A percentile compares a stretch with the other conserved stretches of the same genome.
Evolutionary conservation across 2,888 invertebrate genomes (phyloP).

Genomic region (Psylliodes chrysocephalus): DNA sequence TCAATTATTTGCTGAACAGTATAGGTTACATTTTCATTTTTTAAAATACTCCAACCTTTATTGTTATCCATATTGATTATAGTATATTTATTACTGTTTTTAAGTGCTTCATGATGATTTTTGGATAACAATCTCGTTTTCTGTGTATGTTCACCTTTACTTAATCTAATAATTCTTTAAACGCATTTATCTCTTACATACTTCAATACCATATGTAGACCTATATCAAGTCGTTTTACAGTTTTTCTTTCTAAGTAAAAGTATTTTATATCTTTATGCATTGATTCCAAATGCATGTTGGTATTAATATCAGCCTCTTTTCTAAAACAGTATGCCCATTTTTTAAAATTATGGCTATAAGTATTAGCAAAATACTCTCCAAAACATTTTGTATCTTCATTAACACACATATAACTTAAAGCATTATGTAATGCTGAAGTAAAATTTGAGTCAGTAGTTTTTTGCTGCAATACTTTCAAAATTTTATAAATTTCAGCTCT

Average conservation of each 20-base stretch:
- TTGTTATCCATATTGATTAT: no score
- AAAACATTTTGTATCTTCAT: slow-evolving; percentile 33
- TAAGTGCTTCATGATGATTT: no score
- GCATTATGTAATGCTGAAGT: no score
- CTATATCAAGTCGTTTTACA: slow-evolving; percentile 46
- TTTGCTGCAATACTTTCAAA: no score
- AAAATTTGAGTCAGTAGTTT: no score
- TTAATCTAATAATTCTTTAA: slow-evolving; percentile 38
- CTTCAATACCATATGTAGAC: slow-evolving; percentile 42
- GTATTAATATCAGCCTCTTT: slow-evolving; percentile 29
- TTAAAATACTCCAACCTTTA: no score
- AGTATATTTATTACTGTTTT: no score
- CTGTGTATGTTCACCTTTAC: no score
- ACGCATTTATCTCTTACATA: slow-evolving; percentile 48
- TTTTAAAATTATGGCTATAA: slow-evolving; percentile 20
- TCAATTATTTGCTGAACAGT: no score
- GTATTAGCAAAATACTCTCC: slow-evolving; percentile 32
- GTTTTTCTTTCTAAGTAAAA: slow-evolving; percentile 46
- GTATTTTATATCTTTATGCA: slow-evolving; percentile 41
- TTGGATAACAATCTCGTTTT: no score
- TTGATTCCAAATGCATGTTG: slow-evolving; percentile 36
- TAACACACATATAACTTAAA: neutral
- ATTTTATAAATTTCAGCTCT: slow-evolving; percentile 8
- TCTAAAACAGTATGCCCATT: slow-evolving; percentile 41
- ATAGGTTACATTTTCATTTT: no score